Base-by-base conservation (phyloP, 2,113 vertebrate genomes). In the Chascanopsetta lugubris region DNA sequence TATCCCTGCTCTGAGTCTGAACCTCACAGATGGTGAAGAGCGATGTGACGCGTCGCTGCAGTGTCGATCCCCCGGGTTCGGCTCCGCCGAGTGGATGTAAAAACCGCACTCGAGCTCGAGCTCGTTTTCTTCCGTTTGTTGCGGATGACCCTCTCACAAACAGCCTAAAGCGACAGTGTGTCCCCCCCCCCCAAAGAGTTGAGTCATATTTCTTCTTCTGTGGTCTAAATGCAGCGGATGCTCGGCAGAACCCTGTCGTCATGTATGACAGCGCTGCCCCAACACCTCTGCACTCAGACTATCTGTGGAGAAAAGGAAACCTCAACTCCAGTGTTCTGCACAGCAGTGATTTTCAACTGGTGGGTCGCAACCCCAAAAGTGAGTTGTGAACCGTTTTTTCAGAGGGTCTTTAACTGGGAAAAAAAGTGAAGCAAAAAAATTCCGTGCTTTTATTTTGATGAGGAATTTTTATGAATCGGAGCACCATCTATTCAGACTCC, bases 231-330 rank as follows among this genome's bases (percentile, higher is more conserved):
- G 8, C 7, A 53, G 49, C 13, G 47, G 36, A 50, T 42, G 20
- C 20, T 48, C 1, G 2, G 5, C 56, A 51, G 2, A 12, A 53
- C 34, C 34, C 29, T 36, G 34, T 47, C 51, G 54, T 21, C 3
- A 17, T 6, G 15, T 25, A 20, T 12, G 6, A 13, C n/a, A 21
- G 4, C 20, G 9, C 12, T 34, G 20, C 30, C 55, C n/a, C 4
- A 3, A 11, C 2, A 2, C 25, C 20, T 26, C 18, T 6, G 17
- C 30, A 24, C 20, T 13, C 21, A 18, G 30, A 9, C 6, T 21
- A 11, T 58, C 42, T 48, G 24, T 8, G 12, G 11, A 38, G 11
- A 9, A 21, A 56, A 62, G 53, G 24, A 53, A 67, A 22, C 12
- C 4, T 18, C 30, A 43, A 10, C 29, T 64, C 30, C 3, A 15